Conservation (phyloP, 2,113 vertebrate genomes). For the Tamias sibiricus region DNA sequence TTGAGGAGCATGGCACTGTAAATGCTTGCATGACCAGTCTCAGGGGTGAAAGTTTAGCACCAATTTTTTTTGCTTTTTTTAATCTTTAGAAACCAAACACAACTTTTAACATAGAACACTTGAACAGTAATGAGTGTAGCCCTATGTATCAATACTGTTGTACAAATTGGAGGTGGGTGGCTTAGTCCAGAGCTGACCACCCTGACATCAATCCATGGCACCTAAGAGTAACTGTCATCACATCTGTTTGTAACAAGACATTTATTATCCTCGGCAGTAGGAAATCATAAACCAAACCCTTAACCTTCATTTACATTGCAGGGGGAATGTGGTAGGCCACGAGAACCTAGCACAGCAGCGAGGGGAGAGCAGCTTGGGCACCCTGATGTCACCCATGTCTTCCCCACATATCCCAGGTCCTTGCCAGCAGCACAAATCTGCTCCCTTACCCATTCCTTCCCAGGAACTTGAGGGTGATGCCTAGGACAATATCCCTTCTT, state of each 20-base stretch:
- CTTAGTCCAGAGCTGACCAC: constrained; percentile 83
- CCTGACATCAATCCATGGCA: constrained; percentile 81
- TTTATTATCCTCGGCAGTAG: constrained; percentile 87
- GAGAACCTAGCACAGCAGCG: constrained; percentile 60
- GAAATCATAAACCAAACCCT: constrained; percentile 79
- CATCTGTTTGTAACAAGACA: constrained; percentile 79
- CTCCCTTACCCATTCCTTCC: constrained; percentile 47
- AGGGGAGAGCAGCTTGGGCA: constrained; percentile 56
- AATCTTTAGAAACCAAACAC: constrained; percentile 88
- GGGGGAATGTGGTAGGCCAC: constrained; percentile 76
- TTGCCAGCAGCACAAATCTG: constrained; percentile 26
- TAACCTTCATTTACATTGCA: constrained; percentile 74
- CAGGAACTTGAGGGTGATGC: constrained; percentile 54
- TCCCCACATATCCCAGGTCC: not conserved
- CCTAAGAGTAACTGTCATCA: constrained; percentile 83
- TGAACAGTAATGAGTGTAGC: constrained; percentile 90
- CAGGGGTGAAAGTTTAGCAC: constrained; percentile 90
- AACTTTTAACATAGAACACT: constrained; percentile 89
- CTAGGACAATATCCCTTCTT: constrained; percentile 57
- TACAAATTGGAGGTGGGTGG: constrained; percentile 85
- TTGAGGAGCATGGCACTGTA: constrained; percentile 86
- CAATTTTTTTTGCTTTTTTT: constrained; percentile 87
- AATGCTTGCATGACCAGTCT: constrained; percentile 90
- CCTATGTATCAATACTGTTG: constrained; percentile 90
- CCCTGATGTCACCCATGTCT: constrained; percentile 8